phyloP scores from a whole-genome alignment of 2,888 invertebrate species.

The Notodonta ziczac region DNA sequence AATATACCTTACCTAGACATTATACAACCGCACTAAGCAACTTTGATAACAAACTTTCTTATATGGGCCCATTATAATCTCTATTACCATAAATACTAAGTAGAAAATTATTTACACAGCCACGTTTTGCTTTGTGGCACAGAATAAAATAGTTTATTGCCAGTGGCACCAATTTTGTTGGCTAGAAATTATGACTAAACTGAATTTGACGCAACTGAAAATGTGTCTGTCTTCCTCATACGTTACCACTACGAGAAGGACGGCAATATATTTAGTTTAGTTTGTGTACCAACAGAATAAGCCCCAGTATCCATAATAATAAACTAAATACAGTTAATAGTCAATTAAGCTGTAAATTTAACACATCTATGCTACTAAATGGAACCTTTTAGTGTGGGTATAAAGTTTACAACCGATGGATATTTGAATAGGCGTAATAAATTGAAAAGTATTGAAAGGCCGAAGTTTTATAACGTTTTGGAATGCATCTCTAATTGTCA shows the following conservation, averaged over 20 bases:
- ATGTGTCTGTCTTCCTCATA: too few relatives aligned
- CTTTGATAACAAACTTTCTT: too few relatives aligned
- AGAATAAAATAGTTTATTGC: too few relatives aligned
- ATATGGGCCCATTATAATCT: not conserved
- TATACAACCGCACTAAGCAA: too few relatives aligned
- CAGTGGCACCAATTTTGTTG: too few relatives aligned
- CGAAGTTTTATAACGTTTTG: not conserved
- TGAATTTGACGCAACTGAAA: too few relatives aligned
- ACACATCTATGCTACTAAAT: not conserved
- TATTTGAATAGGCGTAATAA: constrained; percentile 25
- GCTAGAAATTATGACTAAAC: too few relatives aligned
- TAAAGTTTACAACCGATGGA: constrained; percentile 52
- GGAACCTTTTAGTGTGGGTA: constrained; percentile 56
- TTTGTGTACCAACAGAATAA: constrained; percentile 8
- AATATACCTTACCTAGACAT: too few relatives aligned
- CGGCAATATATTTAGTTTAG: too few relatives aligned
- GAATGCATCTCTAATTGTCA: not conserved
- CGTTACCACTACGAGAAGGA: too few relatives aligned
- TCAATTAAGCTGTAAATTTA: constrained; percentile 52
- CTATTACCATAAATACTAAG: not conserved
- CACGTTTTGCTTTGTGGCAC: not conserved
- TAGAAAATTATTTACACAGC: not conserved
- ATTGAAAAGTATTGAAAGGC: constrained; percentile 13
- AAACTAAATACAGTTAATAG: constrained; percentile 44
- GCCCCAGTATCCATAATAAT: constrained; percentile 32